A percentile compares a stretch with the other conserved stretches of the same genome.
These are phyloP conservation scores for Acanthurus lineatus DNA, from an alignment of 2,797 vertebrate genomes.

Conservation along the genomic window DNA sequence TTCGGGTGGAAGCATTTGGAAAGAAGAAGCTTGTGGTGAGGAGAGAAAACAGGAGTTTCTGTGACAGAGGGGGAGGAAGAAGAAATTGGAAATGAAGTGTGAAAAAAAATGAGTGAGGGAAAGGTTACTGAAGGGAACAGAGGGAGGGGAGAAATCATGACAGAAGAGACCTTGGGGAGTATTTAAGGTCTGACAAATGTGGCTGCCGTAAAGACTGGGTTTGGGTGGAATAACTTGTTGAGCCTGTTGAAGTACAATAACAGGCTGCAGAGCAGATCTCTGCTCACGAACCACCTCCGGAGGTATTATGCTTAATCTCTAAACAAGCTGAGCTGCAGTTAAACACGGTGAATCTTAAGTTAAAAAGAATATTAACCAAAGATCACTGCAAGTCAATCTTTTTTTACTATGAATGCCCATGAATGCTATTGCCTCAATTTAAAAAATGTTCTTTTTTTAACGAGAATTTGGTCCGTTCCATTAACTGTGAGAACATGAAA, in stretches of 20 bases:
- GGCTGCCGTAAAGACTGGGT: constrained; percentile 18
- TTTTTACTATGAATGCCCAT: not conserved
- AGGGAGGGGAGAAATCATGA: not conserved
- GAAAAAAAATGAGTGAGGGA: constrained; percentile 4
- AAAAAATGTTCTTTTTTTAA: not conserved
- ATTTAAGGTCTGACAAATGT: constrained; percentile 49
- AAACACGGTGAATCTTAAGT: not conserved
- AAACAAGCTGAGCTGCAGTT: not conserved
- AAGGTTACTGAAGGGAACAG: constrained; percentile 15
- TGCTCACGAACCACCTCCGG: constrained; percentile 22
- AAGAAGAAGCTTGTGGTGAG: not conserved
- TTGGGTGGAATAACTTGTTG: constrained; percentile 17
- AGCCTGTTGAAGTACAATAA: constrained; percentile 22
- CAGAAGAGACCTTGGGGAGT: constrained; percentile 38
- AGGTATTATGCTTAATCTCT: not conserved
- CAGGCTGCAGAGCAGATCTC: constrained; percentile 1
- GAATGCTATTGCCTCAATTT: not conserved
- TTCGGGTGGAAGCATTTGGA: not conserved
- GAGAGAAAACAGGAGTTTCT: not conserved
- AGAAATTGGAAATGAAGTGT: constrained; percentile 15
- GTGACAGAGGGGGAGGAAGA: not conserved
- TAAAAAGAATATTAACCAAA: not conserved
- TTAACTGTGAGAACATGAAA: not conserved
- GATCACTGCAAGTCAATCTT: not conserved
- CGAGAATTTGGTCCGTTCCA: not conserved